These are phyloP conservation scores for Piprites chloris DNA, from an alignment of 2,113 vertebrate genomes.

Conservation along the genomic window DNA sequence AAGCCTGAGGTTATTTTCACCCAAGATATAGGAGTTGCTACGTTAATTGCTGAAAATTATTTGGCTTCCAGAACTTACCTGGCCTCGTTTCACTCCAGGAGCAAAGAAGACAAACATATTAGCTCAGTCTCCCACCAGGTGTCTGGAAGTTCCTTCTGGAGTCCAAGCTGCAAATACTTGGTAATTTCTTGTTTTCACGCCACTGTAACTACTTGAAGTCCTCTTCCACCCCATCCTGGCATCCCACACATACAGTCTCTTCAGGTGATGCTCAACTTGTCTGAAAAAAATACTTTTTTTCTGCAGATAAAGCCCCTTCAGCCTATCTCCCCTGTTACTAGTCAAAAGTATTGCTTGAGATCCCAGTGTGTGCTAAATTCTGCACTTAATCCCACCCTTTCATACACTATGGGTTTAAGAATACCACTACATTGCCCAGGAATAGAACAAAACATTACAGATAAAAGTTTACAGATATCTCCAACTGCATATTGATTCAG, in stretches of 20 bases:
- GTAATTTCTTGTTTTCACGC: neutral
- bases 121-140: neutral
- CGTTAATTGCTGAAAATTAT: conserved; percentile 31
- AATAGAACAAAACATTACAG: neutral
- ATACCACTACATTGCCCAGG: neutral
- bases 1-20: conserved; percentile 31
- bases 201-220: neutral
- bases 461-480: neutral
- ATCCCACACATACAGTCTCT: neutral
- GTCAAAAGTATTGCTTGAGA: neutral
- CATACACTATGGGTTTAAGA: neutral
- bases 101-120: neutral
- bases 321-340: neutral
- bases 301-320: neutral
- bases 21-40: neutral
- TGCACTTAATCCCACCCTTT: neutral
- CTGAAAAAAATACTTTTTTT: neutral
- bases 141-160: neutral
- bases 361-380: neutral
- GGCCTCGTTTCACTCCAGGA: neutral
- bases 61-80: neutral
- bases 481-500: neutral
- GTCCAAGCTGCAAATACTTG: neutral
- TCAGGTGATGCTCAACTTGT: neutral
- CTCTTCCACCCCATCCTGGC: neutral